Percentiles rank a stretch among this genome's conserved stretches.
Conservation (phyloP, 2,888 invertebrate genomes). For the Stenichneumon culpator region DNA sequence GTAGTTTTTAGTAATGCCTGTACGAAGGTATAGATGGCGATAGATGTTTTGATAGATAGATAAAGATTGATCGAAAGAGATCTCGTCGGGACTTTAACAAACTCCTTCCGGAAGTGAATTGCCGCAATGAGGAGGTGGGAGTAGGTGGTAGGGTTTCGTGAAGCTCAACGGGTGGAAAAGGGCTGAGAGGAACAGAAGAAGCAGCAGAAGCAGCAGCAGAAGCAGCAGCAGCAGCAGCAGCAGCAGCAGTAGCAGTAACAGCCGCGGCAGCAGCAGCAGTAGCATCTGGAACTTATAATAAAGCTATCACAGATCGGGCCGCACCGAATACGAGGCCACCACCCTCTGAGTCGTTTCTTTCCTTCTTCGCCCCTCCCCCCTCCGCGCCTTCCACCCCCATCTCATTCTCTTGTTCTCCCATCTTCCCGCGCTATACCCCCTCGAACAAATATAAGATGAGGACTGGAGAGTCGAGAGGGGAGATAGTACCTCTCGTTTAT, state of each 20-base stretch:
- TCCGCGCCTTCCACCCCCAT: slow-evolving; percentile 12
- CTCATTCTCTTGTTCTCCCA: slow-evolving; percentile 16
- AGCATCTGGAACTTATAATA: slow-evolving; percentile 82
- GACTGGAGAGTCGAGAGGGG: neutral
- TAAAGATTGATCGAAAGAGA: slow-evolving; percentile 7
- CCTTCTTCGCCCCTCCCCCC: slow-evolving; percentile 5
- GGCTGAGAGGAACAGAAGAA: slow-evolving; percentile 7
- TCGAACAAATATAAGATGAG: slow-evolving; percentile 8
- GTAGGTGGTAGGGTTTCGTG: neutral
- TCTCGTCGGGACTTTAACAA: neutral
- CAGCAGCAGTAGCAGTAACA: slow-evolving; percentile 20
- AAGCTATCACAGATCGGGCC: slow-evolving; percentile 79
- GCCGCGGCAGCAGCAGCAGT: slow-evolving; percentile 46
- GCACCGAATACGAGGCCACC: slow-evolving; percentile 58
- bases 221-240: slow-evolving; percentile 24
- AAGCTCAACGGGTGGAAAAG: slow-evolving; percentile 28
- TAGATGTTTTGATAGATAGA: neutral
- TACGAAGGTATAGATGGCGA: too few species aligned
- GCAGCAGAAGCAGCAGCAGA: slow-evolving; percentile 14
- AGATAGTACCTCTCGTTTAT: slow-evolving; percentile 28
- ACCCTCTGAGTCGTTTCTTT: slow-evolving; percentile 54
- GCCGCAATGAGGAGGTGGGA: neutral
- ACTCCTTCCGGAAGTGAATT: slow-evolving; percentile 3
- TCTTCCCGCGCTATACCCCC: slow-evolving; percentile 10
- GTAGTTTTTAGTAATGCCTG: too few species aligned